Conservation (phyloP, 1,140 invertebrate species). For the Caligus rogercresseyi region DNA sequence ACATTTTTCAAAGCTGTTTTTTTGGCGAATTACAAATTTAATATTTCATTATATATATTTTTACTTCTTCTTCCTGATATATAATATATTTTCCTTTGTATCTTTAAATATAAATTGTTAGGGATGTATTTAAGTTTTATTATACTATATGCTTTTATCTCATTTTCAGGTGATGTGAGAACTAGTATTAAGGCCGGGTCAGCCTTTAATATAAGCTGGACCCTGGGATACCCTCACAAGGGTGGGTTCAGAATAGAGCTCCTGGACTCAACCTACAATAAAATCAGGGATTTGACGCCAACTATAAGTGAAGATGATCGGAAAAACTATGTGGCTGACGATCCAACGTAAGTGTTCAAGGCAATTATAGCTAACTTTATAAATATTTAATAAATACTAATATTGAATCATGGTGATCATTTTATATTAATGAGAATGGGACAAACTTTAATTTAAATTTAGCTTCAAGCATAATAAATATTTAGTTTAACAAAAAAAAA, state of each 20-base stretch:
- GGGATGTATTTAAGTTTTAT: background rate
- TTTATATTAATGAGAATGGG: too few relatives aligned
- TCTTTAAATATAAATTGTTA: too few relatives aligned
- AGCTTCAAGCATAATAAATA: too few relatives aligned
- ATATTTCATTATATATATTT: too few relatives aligned
- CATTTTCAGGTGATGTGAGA: conserved; percentile 35
- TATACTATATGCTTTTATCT: conserved; percentile 13
- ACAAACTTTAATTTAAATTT: too few relatives aligned
- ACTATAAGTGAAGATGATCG: conserved; percentile 44
- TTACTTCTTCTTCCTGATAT: too few relatives aligned
- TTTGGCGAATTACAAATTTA: too few relatives aligned
- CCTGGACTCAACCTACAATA: conserved; percentile 55
- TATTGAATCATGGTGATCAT: too few relatives aligned
- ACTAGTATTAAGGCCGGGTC: conserved; percentile 64
- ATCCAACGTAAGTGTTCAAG: conserved; percentile 44
- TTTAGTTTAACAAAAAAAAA: too few relatives aligned
- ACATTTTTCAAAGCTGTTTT: too few relatives aligned
- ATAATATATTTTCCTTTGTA: too few relatives aligned
- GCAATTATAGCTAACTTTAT: conserved; percentile 11
- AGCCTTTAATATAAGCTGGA: conserved; percentile 76
- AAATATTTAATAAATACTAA: too few relatives aligned
- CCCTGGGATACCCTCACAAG: conserved; percentile 81
- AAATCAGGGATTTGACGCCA: conserved; percentile 62
- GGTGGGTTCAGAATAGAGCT: conserved; percentile 69
- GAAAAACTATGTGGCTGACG: conserved; percentile 50